A percentile compares a stretch with the other conserved stretches of the same genome.
Evolutionary conservation across 1,140 invertebrate species (phyloP).

Genomic region (Drosophila jambulina): DNA sequence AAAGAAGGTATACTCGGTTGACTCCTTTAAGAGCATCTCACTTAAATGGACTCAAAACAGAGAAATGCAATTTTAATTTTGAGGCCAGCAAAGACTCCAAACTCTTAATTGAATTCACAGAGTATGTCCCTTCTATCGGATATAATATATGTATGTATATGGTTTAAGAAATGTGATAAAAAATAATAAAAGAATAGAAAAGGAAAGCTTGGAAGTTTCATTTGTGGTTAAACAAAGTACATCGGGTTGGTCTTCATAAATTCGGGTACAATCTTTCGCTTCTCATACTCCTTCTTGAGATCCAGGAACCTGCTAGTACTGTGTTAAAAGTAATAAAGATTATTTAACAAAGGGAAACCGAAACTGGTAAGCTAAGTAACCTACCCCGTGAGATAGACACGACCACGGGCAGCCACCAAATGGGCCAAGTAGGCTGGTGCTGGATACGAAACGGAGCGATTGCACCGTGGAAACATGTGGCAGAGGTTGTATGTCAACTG

Average conservation of each 20-base stretch:
- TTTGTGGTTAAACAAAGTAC: conserved; percentile 74
- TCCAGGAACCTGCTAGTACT: conserved; percentile 19
- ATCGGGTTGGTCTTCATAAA: conserved; percentile 75
- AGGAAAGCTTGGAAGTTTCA: neutral
- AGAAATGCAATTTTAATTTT: neutral
- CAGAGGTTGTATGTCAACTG: conserved; percentile 94
- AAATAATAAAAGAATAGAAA: conserved; percentile 2
- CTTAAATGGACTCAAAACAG: neutral
- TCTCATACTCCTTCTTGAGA: conserved; percentile 60
- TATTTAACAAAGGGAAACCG: neutral
- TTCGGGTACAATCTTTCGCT: conserved; percentile 57
- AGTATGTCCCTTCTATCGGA: neutral
- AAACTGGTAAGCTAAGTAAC: neutral
- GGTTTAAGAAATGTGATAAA: conserved; percentile 70
- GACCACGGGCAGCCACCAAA: conserved; percentile 93
- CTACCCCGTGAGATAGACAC: conserved; percentile 87
- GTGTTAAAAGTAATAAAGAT: neutral
- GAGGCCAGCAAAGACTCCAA: neutral
- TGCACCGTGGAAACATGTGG: conserved; percentile 95
- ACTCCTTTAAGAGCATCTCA: neutral
- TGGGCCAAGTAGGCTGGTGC: conserved; percentile 98
- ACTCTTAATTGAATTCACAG: neutral
- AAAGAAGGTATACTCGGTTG: conserved; percentile 4
- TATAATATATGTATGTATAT: conserved; percentile 49
- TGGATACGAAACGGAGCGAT: conserved; percentile 95